Conservation (phyloP, 2,797 vertebrate species). For the Thunnus albacares region DNA sequence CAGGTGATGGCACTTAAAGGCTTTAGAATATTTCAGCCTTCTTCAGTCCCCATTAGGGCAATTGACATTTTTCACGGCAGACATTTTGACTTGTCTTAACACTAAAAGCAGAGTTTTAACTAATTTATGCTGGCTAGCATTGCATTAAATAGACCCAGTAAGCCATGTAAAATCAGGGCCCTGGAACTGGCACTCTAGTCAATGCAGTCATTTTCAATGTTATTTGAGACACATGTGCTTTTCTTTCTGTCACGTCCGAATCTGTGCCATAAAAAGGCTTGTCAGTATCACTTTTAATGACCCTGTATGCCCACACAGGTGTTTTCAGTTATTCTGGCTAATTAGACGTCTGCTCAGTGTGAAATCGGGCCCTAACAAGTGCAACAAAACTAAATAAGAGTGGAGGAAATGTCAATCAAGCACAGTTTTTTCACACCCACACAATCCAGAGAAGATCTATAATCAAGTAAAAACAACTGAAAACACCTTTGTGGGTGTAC, state of each 20-base stretch:
- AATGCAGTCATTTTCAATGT: not conserved
- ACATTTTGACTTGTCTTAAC: not conserved
- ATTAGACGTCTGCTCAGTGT: slow-evolving; percentile 1
- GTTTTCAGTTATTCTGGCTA: too few relatives aligned
- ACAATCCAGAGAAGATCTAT: too few relatives aligned
- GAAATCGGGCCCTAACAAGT: not conserved
- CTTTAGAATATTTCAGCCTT: too few relatives aligned
- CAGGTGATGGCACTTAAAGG: too few relatives aligned
- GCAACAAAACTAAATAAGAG: not conserved
- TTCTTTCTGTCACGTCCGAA: too few relatives aligned
- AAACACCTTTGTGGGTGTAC: not conserved
- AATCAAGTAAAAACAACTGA: too few relatives aligned
- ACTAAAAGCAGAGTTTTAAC: not conserved
- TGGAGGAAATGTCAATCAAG: slow-evolving; percentile 18
- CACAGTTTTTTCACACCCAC: too few relatives aligned
- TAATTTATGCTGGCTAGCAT: not conserved
- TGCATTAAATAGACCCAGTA: not conserved
- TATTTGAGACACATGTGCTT: not conserved
- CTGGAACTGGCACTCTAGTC: not conserved
- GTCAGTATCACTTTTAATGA: not conserved
- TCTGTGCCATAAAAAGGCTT: not conserved
- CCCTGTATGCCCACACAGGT: slow-evolving; percentile 1
- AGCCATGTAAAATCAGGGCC: not conserved
- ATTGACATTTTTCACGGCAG: too few relatives aligned
- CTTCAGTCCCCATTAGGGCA: too few relatives aligned